Conservation (phyloP, 53 echinoderm and acorn worm genomes). For the Mesocentrotus franciscanus region DNA sequence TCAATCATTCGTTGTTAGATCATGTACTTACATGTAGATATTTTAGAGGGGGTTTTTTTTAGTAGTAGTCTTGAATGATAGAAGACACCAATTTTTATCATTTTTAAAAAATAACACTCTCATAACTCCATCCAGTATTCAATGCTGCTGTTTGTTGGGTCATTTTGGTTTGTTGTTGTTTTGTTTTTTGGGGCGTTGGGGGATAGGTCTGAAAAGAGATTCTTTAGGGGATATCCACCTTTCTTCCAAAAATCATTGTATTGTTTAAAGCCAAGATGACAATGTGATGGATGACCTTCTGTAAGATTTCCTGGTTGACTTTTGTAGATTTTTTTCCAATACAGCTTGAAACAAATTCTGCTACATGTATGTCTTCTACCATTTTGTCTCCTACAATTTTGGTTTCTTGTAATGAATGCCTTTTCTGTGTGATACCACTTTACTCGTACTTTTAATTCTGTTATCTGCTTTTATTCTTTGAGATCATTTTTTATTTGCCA, state of each 20-base stretch:
- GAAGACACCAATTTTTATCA: not conserved
- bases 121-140: not conserved
- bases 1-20: too few relatives aligned
- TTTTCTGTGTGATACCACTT: too few relatives aligned
- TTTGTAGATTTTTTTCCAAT: not conserved
- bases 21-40: too few relatives aligned
- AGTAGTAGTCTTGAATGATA: too few relatives aligned
- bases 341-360: not conserved
- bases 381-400: not conserved
- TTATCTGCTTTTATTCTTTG: too few relatives aligned
- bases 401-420: not conserved
- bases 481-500: too few relatives aligned
- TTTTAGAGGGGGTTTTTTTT: too few relatives aligned
- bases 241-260: not conserved
- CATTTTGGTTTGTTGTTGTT: too few relatives aligned
- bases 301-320: constrained; percentile 13
- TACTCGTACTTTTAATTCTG: too few relatives aligned
- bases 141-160: not conserved
- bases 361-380: too few relatives aligned
- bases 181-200: too few relatives aligned
- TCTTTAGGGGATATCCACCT: not conserved
- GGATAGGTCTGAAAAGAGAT: not conserved
- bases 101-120: not conserved
- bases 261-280: not conserved
- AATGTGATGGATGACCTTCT: not conserved